These are phyloP conservation scores for Saguinus oedipus DNA, from an alignment of 2,797 vertebrate species.

Conservation along the genomic window DNA sequence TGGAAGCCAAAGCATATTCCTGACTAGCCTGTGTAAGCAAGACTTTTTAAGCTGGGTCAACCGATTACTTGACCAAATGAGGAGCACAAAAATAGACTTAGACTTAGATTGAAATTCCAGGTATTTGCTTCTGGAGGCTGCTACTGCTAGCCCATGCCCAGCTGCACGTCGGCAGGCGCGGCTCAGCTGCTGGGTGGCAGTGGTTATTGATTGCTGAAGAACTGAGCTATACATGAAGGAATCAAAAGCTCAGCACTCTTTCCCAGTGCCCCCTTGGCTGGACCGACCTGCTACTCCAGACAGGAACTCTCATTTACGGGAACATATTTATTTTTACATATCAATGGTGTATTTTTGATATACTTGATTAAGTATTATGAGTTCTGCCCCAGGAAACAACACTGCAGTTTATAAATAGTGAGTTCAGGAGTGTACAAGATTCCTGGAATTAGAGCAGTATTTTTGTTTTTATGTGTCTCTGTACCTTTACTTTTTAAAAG, in stretches of 20 bases:
- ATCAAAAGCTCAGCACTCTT: not conserved
- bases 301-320: constrained; percentile 60
- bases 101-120: constrained; percentile 57
- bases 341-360: constrained; percentile 68
- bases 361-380: constrained; percentile 63
- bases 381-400: constrained; percentile 60
- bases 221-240: constrained; percentile 27
- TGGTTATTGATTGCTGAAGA: constrained; percentile 57
- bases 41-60: not conserved
- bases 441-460: not conserved
- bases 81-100: constrained; percentile 56
- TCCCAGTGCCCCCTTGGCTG: not conserved
- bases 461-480: constrained; percentile 18
- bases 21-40: not conserved
- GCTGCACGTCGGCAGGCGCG: not conserved
- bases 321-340: constrained; percentile 71
- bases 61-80: constrained; percentile 15
- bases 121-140: not conserved
- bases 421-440: not conserved
- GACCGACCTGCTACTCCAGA: not conserved
- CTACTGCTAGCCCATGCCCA: not conserved
- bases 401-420: constrained; percentile 65
- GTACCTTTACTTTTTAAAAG: not conserved
- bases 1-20: constrained; percentile 36
- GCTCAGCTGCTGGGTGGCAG: not conserved